Evolutionary conservation across 2,888 invertebrate species (phyloP).

Genomic region (Agriotes lineatus): DNA sequence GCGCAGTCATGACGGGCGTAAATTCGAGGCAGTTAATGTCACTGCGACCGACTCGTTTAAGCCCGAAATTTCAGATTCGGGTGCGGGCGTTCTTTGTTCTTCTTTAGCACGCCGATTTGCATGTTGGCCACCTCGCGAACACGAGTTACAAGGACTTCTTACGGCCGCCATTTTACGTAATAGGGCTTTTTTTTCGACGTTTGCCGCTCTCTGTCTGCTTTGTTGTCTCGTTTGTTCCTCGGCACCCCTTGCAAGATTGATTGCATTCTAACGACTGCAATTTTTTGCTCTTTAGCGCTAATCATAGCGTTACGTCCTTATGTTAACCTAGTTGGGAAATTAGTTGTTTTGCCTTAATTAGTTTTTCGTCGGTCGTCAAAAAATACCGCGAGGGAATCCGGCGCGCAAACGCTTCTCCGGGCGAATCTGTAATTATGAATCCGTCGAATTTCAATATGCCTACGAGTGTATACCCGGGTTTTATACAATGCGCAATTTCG

Average conservation of each 20-base stretch:
- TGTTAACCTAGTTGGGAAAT: not conserved
- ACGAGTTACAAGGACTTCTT: conserved; percentile 10
- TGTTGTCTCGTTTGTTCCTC: conserved; percentile 24
- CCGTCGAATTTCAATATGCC: too few species aligned
- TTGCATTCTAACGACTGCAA: conserved; percentile 29
- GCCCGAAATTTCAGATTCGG: not conserved
- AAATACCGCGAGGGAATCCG: too few species aligned
- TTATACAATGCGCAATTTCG: not conserved
- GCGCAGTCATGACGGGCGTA: not conserved
- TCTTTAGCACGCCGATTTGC: conserved; percentile 1
- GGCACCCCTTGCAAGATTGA: conserved; percentile 11
- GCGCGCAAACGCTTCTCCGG: too few species aligned
- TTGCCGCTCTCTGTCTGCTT: conserved; percentile 20
- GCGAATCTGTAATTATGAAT: too few species aligned
- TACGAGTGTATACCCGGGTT: not conserved
- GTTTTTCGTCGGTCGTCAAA: too few species aligned
- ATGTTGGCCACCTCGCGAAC: conserved; percentile 4
- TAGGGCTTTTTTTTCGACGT: conserved; percentile 13
- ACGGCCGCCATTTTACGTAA: conserved; percentile 4
- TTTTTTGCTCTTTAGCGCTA: conserved; percentile 17
- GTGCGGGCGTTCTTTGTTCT: conserved; percentile 1
- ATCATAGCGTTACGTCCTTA: conserved; percentile 6
- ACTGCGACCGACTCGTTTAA: not conserved
- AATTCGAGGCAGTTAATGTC: conserved; percentile 1
- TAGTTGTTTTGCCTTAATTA: not conserved